These are phyloP conservation scores for Heteromyza rotundicornis DNA, from an alignment of 2,888 invertebrate species.

Conservation along the genomic window DNA sequence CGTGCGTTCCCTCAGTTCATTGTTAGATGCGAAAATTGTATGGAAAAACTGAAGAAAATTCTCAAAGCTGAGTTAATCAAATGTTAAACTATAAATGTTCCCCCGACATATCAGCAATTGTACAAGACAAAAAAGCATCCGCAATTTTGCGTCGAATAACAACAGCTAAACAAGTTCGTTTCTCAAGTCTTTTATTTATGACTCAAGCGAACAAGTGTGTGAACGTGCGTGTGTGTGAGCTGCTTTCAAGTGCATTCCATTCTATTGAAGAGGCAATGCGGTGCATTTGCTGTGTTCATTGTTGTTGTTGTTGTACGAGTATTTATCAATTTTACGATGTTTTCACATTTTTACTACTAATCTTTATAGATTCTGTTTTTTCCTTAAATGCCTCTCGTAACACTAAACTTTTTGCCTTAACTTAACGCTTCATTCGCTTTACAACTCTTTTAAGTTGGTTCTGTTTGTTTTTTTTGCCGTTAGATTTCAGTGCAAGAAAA, in stretches of 20 bases:
- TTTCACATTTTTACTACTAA: not conserved
- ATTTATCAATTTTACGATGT: not conserved
- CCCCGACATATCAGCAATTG: too few relatives aligned
- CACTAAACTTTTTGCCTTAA: slow-evolving; percentile 47
- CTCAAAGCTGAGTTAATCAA: too few relatives aligned
- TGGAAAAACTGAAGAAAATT: too few relatives aligned
- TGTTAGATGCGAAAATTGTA: too few relatives aligned
- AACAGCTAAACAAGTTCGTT: slow-evolving; percentile 38
- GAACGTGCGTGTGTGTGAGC: too few relatives aligned
- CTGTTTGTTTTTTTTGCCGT: slow-evolving; percentile 15
- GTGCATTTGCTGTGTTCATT: not conserved
- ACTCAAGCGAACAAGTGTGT: not conserved
- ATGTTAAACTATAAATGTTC: too few relatives aligned
- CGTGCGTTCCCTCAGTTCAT: too few relatives aligned
- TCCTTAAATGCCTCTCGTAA: too few relatives aligned
- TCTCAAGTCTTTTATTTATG: slow-evolving; percentile 37
- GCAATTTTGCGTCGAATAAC: too few relatives aligned
- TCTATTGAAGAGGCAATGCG: not conserved
- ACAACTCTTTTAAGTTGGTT: slow-evolving; percentile 14
- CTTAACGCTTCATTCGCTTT: slow-evolving; percentile 45
- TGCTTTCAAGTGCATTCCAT: not conserved
- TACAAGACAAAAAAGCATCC: too few relatives aligned
- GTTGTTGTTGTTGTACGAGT: not conserved
- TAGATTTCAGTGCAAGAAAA: not conserved
- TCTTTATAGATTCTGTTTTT: not conserved